Conservation (phyloP, 2,888 invertebrate species). For the Ormyrus rosae region DNA sequence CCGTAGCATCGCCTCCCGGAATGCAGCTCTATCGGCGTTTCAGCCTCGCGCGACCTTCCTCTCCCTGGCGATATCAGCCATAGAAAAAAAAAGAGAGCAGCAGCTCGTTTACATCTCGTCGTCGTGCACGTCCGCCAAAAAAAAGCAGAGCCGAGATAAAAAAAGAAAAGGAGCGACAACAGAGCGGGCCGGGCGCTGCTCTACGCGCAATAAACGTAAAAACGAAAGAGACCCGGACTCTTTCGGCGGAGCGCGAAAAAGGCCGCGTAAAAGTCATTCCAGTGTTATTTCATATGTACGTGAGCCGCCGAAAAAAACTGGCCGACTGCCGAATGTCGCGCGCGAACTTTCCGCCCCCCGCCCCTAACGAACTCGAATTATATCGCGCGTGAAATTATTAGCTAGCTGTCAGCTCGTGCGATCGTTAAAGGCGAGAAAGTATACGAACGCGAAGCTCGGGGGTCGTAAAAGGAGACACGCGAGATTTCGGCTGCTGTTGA, state of each 20-base stretch:
- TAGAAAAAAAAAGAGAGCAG: background rate
- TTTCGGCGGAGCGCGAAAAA: no score
- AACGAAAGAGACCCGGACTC: background rate
- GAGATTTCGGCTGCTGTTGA: background rate
- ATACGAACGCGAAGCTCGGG: background rate
- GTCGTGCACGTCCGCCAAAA: background rate
- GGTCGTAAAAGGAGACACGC: background rate
- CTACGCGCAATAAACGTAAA: slow-evolving; percentile 18
- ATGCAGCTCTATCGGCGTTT: no score
- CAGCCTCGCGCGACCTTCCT: no score
- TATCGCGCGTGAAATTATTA: slow-evolving; percentile 25
- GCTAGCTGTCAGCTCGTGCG: slow-evolving; percentile 19
- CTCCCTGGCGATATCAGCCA: no score
- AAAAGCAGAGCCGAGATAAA: background rate
- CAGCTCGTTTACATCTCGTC: background rate
- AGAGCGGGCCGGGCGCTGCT: no score
- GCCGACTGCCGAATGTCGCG: slow-evolving; percentile 36
- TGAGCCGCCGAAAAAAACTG: background rate
- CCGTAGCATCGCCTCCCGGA: no score
- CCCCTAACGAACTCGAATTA: slow-evolving; percentile 7
- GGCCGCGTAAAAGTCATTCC: slow-evolving; percentile 39
- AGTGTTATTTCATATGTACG: slow-evolving; percentile 1
- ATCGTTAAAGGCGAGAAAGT: background rate
- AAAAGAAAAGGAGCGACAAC: background rate
- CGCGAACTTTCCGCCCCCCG: background rate